Evolutionary conservation across 2,888 invertebrate species (phyloP).

Genomic region (Xestia rhomboidea): DNA sequence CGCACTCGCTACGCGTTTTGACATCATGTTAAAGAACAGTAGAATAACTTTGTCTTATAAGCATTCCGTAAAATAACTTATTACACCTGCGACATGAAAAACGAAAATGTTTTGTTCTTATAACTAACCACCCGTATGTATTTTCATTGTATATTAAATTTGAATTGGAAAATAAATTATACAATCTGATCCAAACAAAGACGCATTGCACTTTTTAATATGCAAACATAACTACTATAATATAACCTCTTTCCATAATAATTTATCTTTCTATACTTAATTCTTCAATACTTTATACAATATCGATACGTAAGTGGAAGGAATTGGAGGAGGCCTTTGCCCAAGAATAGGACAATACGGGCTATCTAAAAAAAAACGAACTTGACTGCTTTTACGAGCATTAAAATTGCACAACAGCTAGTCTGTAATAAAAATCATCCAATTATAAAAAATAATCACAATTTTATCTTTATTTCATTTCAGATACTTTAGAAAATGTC

Average conservation of each 20-base stretch:
- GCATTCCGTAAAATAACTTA: conserved; percentile 5
- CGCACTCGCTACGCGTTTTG: not conserved
- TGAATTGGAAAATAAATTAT: conserved; percentile 36
- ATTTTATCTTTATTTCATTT: not conserved
- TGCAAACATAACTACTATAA: too few relatives aligned
- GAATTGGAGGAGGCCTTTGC: too few relatives aligned
- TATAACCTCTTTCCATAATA: too few relatives aligned
- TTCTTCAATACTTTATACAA: too few relatives aligned
- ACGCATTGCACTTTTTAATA: too few relatives aligned
- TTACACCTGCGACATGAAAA: conserved; percentile 12
- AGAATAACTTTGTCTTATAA: not conserved
- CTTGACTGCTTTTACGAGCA: too few relatives aligned
- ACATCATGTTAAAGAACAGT: not conserved
- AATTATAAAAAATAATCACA: not conserved
- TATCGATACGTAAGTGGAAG: too few relatives aligned
- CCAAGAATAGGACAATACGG: too few relatives aligned
- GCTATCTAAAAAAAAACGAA: too few relatives aligned
- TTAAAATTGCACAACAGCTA: too few relatives aligned
- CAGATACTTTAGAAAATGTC: conserved; percentile 37
- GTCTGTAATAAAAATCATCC: not conserved
- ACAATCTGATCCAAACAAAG: not conserved
- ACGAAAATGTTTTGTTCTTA: conserved; percentile 20
- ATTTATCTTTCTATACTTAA: too few relatives aligned
- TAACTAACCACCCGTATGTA: conserved; percentile 19
- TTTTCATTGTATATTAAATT: conserved; percentile 41